Conservation (phyloP, 1,140 invertebrate species). For the Drosophila elegans region DNA sequence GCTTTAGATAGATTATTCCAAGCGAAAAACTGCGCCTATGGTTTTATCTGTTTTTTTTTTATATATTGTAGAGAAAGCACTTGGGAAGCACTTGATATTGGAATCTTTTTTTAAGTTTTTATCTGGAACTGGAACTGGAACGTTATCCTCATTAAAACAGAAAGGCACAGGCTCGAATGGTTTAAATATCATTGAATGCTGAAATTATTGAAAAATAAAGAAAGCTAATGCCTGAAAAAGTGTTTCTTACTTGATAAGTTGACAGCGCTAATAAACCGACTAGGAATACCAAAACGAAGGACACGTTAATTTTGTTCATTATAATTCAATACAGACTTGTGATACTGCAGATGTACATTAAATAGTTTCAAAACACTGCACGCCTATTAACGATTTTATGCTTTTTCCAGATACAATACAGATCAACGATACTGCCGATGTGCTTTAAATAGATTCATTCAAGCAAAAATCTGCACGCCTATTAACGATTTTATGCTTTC, state of each 20-base stretch:
- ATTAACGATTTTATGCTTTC: background rate
- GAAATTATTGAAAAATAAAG: background rate
- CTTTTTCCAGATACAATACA: background rate
- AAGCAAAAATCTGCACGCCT: background rate
- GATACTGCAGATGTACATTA: background rate
- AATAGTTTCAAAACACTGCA: background rate
- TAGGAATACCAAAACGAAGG: background rate
- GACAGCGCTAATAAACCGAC: background rate
- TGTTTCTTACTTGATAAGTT: background rate
- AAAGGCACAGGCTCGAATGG: no score
- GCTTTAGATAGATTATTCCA: no score
- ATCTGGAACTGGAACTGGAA: no score
- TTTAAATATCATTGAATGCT: no score
- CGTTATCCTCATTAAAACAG: no score
- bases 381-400: background rate
- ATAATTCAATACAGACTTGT: background rate
- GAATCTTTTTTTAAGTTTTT: no score
- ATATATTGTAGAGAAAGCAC: no score
- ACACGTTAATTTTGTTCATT: background rate
- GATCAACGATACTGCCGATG: background rate
- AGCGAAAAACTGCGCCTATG: no score
- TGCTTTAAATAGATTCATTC: background rate
- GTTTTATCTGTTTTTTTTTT: no score
- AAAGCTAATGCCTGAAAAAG: background rate
- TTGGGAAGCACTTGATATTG: no score